Conservation (phyloP, 2,888 invertebrate genomes). For the Aphodius granarius region DNA sequence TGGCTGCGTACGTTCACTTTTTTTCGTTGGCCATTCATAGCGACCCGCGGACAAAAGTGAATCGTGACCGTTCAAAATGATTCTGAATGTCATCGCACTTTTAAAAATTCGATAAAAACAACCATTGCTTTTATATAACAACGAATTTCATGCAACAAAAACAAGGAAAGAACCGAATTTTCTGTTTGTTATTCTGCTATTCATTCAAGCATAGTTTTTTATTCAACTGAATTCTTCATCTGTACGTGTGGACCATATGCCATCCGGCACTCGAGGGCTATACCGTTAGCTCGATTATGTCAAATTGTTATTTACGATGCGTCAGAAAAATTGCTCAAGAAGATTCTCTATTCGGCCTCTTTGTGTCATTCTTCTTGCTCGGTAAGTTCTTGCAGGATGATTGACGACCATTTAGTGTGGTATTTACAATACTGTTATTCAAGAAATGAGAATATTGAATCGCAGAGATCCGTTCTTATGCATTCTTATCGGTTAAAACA, state of each 20-base stretch:
- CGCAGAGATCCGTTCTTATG: neutral
- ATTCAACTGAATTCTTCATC: neutral
- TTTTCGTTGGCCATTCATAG: neutral
- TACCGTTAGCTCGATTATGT: neutral
- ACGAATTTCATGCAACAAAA: too few species aligned
- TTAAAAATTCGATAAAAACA: neutral
- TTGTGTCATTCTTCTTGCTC: neutral
- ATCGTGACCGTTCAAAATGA: neutral
- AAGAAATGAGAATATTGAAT: neutral
- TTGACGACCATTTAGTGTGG: neutral
- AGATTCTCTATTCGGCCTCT: neutral
- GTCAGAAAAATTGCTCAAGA: neutral
- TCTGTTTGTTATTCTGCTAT: too few species aligned
- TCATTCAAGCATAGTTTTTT: neutral
- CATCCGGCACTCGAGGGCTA: neutral
- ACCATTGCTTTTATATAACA: too few species aligned
- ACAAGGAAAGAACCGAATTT: too few species aligned
- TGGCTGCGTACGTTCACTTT: slow-evolving; percentile 11
- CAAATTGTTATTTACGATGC: neutral
- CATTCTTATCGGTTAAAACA: neutral
- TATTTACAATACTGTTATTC: neutral
- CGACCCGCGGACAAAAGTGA: neutral
- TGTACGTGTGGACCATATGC: neutral
- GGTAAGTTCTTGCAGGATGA: neutral
- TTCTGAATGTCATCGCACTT: neutral